These are phyloP conservation scores for Fratercula arctica DNA, from an alignment of 2,797 vertebrate species.

Conservation along the genomic window DNA sequence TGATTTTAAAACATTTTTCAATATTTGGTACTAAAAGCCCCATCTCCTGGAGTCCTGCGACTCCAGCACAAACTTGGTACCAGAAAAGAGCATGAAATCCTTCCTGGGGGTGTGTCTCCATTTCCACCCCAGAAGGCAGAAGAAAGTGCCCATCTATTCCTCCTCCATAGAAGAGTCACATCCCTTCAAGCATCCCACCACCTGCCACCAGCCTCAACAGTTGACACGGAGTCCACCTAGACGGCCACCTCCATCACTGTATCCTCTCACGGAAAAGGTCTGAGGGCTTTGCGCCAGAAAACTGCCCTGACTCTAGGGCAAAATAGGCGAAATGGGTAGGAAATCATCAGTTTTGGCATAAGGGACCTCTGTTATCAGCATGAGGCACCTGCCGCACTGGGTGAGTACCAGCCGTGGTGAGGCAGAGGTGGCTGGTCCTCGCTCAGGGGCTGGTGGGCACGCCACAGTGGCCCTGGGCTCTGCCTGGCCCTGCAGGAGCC, in stretches of 20 bases:
- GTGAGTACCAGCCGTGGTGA: rapidly evolving
- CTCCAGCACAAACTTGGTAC: not conserved
- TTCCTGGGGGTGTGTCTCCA: not conserved
- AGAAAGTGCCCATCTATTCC: not conserved
- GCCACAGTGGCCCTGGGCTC: rapidly evolving
- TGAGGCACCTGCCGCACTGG: rapidly evolving
- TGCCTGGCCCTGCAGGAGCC: not conserved
- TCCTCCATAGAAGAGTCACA: not conserved
- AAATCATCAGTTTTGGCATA: not conserved
- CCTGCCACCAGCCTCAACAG: not conserved
- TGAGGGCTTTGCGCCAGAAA: not conserved
- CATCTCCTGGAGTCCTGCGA: not conserved
- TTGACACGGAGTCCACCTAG: not conserved
- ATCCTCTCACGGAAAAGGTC: not conserved
- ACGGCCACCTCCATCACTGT: not conserved
- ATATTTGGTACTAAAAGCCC: not conserved
- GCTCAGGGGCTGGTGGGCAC: not conserved
- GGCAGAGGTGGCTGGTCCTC: not conserved
- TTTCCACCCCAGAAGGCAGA: not conserved
- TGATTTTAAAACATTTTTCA: not conserved
- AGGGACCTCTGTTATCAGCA: not conserved
- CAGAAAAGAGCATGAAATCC: not conserved
- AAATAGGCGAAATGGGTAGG: not conserved
- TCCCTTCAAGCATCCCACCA: not conserved
- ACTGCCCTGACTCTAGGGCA: not conserved